These are phyloP conservation scores for Agrotis puta DNA, from an alignment of 2,888 invertebrate genomes.

Conservation along the genomic window DNA sequence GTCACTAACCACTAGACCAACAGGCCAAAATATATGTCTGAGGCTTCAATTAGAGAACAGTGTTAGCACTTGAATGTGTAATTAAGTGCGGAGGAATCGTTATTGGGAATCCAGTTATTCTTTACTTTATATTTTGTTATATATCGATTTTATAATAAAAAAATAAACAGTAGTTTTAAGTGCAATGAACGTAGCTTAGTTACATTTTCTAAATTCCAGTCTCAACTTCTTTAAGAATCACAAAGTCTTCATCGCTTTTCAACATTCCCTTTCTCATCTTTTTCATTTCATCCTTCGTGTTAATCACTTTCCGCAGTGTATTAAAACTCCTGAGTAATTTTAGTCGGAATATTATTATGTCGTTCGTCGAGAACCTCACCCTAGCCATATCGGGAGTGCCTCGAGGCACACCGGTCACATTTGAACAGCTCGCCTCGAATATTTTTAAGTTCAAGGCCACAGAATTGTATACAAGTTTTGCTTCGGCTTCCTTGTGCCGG, in stretches of 20 bases:
- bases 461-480: conserved; percentile 80
- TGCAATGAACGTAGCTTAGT: background rate
- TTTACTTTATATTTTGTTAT: background rate
- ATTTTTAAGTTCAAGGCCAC: conserved; percentile 86
- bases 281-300: conserved; percentile 23
- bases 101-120: conserved; percentile 73
- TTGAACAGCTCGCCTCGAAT: conserved; percentile 77
- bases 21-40: conserved; percentile 75
- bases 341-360: conserved; percentile 68
- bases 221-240: background rate
- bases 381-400: conserved; percentile 76
- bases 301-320: conserved; percentile 43
- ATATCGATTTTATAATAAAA: background rate
- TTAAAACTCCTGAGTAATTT: conserved; percentile 59
- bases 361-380: conserved; percentile 73
- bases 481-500: conserved; percentile 82
- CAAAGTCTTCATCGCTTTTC: background rate
- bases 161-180: background rate
- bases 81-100: conserved; percentile 74
- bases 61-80: conserved; percentile 78
- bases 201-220: background rate
- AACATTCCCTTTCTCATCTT: background rate
- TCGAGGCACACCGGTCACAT: conserved; percentile 70
- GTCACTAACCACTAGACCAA: too few species aligned
- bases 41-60: conserved; percentile 80